Conservation (phyloP, 1,140 invertebrate species). For the Drosophila kurseongensis region DNA sequence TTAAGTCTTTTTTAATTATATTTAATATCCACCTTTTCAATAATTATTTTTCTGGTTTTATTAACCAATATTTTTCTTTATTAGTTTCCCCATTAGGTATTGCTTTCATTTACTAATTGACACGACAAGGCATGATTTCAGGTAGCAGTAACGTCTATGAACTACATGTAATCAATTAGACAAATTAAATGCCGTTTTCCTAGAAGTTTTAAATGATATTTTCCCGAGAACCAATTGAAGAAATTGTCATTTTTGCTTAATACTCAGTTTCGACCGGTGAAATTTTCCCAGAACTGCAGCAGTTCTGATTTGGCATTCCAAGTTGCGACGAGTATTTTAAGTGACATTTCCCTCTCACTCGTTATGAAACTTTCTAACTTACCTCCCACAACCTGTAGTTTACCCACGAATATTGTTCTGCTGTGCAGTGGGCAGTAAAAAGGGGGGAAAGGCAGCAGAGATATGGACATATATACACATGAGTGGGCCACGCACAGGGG, state of each 20-base stretch:
- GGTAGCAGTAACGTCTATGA: neutral
- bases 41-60: no score
- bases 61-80: neutral
- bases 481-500: neutral
- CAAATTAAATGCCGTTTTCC: neutral
- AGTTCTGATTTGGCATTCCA: neutral
- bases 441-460: neutral
- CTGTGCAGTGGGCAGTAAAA: neutral
- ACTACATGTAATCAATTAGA: neutral
- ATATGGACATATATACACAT: neutral
- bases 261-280: neutral
- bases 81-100: neutral
- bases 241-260: neutral
- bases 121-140: neutral
- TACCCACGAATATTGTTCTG: constrained; percentile 8
- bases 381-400: neutral
- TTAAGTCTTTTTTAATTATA: no score
- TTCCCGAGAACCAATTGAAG: neutral
- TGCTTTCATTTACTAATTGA: neutral
- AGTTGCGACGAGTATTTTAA: neutral
- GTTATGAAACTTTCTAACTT: neutral
- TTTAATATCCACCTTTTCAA: no score
- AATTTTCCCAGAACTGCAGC: neutral
- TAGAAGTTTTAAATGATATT: neutral
- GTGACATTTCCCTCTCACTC: neutral